A percentile compares a stretch with the other conserved stretches of the same genome.
Evolutionary conservation across 2,113 vertebrate genomes (phyloP).

Genomic region (Vulpes vulpes): DNA sequence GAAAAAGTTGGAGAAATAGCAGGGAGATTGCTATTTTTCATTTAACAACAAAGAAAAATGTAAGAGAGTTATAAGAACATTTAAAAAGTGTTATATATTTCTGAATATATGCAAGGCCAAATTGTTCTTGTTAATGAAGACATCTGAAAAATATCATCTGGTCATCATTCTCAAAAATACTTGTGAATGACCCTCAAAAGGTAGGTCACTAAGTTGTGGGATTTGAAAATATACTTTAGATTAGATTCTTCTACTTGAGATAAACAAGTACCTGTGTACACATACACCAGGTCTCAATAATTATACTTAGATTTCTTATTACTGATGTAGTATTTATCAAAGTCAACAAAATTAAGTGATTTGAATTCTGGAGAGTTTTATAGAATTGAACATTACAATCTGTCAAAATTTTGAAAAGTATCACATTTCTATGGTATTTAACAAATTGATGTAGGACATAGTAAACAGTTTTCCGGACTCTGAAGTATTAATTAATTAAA

Average conservation of each 20-base stretch:
- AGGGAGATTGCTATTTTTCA: background rate
- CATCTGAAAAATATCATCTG: background rate
- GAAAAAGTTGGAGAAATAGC: conserved; percentile 39
- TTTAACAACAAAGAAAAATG: background rate
- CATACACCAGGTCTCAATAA: background rate
- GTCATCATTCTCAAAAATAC: background rate
- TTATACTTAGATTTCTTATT: background rate
- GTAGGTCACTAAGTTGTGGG: background rate
- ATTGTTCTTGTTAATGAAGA: background rate
- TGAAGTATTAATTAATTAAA: background rate
- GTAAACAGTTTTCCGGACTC: background rate
- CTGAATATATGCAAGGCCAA: background rate
- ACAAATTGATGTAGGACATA: background rate
- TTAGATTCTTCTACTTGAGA: background rate
- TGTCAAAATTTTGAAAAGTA: background rate
- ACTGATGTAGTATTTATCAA: background rate
- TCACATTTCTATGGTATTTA: background rate
- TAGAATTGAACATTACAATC: background rate
- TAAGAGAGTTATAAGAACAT: background rate
- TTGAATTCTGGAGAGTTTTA: background rate
- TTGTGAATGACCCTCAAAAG: background rate
- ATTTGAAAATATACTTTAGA: conserved; percentile 11
- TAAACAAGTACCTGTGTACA: background rate
- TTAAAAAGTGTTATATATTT: conserved; percentile 29
- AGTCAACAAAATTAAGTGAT: background rate